Percentiles rank a stretch among this genome's conserved stretches.
Evolutionary conservation across 2,888 invertebrate genomes (phyloP).

Genomic region (Morinoia aosen): DNA sequence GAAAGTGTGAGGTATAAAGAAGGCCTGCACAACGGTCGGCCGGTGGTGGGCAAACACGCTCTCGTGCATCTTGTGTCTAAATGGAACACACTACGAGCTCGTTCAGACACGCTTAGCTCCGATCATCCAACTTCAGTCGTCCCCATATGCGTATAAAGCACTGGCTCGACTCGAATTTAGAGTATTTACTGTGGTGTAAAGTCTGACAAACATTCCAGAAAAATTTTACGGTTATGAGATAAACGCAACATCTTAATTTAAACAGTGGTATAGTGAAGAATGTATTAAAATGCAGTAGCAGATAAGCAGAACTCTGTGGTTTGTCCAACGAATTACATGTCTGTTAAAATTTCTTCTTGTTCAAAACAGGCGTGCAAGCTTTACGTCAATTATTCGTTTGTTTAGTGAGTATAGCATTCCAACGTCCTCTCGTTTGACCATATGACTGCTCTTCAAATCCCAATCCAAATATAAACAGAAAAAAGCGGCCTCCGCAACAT

Average conservation of each 20-base stretch:
- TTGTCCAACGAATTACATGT: no score
- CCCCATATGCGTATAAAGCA: not conserved
- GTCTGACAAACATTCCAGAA: not conserved
- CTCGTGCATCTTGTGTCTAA: not conserved
- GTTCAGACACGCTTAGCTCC: not conserved
- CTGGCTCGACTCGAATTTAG: not conserved
- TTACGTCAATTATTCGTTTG: not conserved
- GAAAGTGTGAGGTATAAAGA: not conserved
- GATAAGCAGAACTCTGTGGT: not conserved
- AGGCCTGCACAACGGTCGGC: constrained; percentile 15
- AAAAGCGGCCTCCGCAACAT: not conserved
- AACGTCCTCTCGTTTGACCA: not conserved
- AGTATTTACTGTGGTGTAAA: not conserved
- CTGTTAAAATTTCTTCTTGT: no score
- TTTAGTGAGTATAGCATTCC: not conserved
- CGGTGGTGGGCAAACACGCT: not conserved
- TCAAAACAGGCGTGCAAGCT: not conserved
- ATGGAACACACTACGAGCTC: not conserved
- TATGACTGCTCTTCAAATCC: not conserved
- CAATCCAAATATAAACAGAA: not conserved
- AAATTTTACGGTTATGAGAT: not conserved
- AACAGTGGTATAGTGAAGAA: not conserved
- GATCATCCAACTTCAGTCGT: not conserved
- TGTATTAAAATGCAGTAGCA: not conserved
- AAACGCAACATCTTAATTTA: not conserved